phyloP scores from a whole-genome alignment of 2,113 vertebrate species.

The Noturus placidus region DNA sequence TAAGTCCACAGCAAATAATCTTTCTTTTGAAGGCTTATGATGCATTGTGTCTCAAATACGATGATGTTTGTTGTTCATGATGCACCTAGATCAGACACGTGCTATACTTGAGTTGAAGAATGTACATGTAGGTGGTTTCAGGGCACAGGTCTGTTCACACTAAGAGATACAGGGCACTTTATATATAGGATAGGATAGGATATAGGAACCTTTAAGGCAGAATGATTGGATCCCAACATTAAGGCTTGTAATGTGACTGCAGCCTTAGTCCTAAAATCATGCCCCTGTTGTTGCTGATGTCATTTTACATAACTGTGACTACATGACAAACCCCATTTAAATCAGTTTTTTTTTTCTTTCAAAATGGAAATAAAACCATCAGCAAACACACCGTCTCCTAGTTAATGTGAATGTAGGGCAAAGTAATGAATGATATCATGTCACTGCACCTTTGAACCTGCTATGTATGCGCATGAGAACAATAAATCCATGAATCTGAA shows the following conservation, averaged over 20 bases:
- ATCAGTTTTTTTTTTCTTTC: not conserved
- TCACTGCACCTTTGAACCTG: not conserved
- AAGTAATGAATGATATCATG: not conserved
- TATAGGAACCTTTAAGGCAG: not conserved
- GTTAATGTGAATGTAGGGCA: not conserved
- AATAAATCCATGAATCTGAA: not conserved
- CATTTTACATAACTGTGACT: not conserved
- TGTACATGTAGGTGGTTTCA: not conserved
- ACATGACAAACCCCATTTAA: not conserved
- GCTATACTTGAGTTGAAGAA: not conserved
- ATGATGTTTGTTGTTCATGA: not conserved
- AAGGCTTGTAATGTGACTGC: not conserved
- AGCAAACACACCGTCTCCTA: not conserved
- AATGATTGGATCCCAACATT: not conserved
- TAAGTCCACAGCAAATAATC: not conserved
- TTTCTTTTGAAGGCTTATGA: not conserved
- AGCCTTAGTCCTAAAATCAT: not conserved
- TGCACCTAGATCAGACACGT: not conserved
- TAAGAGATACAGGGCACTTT: not conserved
- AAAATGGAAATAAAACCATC: not conserved
- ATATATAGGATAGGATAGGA: no score
- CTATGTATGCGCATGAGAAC: not conserved
- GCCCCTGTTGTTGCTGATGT: not conserved
- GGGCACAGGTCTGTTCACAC: not conserved
- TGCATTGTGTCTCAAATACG: not conserved